These are phyloP conservation scores for Steatornis caripensis DNA, from an alignment of 2,113 vertebrate species.

Conservation along the genomic window DNA sequence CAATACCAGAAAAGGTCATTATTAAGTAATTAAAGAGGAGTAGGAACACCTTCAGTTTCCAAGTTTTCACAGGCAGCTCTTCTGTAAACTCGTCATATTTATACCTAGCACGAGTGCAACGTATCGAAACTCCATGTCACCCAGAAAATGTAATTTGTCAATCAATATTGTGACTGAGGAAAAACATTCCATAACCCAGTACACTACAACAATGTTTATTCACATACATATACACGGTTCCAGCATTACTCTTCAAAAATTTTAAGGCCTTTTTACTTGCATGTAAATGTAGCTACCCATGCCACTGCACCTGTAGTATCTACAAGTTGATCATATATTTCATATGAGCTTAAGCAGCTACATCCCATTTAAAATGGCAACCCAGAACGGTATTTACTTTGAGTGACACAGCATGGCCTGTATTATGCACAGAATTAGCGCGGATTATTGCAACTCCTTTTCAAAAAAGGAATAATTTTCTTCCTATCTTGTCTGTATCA, in stretches of 20 bases:
- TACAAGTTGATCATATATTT: not conserved
- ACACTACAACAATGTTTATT: not conserved
- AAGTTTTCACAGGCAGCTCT: not conserved
- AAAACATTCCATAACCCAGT: not conserved
- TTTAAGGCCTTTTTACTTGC: not conserved
- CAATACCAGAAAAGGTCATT: not conserved
- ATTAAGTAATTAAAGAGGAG: not conserved
- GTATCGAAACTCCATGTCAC: not conserved
- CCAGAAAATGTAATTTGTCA: not conserved
- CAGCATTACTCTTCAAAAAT: not conserved
- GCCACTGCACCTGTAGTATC: not conserved
- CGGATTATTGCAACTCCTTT: not conserved
- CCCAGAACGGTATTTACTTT: not conserved
- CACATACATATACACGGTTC: not conserved
- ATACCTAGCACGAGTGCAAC: accelerated
- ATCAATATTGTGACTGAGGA: not conserved
- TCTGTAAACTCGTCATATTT: not conserved
- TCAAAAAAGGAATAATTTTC: not conserved
- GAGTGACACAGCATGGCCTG: not conserved
- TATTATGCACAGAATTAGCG: not conserved
- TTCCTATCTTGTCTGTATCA: not conserved
- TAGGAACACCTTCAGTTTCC: not conserved
- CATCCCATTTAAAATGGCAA: not conserved
- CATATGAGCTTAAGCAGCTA: not conserved
- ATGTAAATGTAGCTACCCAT: not conserved